phyloP scores from a whole-genome alignment of 2,113 vertebrate genomes.

The Muntiacus reevesi region DNA sequence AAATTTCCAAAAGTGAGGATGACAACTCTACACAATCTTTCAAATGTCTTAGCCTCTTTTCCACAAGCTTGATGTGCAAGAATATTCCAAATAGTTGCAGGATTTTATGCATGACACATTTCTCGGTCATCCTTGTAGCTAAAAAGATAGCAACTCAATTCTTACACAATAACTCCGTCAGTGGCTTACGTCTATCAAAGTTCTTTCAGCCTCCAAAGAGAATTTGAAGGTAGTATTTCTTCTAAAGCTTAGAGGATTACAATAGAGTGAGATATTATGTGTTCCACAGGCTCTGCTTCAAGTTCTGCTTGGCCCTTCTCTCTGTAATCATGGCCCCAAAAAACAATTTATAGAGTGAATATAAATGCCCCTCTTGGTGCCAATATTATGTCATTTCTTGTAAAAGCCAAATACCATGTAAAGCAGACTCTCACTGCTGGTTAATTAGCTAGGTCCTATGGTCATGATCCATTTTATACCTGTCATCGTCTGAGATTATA shows the following conservation, averaged over 20 bases:
- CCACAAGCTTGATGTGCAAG: not conserved
- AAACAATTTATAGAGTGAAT: not conserved
- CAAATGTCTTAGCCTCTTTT: not conserved
- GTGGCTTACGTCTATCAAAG: not conserved
- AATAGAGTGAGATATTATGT: not conserved
- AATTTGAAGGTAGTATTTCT: not conserved
- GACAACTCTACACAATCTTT: not conserved
- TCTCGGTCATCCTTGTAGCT: not conserved
- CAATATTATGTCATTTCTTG: not conserved
- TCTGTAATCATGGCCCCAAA: not conserved
- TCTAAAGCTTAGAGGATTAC: not conserved
- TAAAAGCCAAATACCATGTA: not conserved
- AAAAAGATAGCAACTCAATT: not conserved
- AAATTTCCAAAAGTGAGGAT: not conserved
- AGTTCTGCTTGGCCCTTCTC: not conserved
- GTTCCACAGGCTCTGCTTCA: not conserved
- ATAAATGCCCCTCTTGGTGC: not conserved
- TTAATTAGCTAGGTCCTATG: not conserved
- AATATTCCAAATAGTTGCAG: not conserved
- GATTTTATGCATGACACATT: not conserved
- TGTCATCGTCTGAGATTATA: not conserved
- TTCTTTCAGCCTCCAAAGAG: not conserved
- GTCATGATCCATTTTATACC: not conserved
- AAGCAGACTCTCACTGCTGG: conserved; percentile 1
- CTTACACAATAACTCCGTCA: not conserved